Base-by-base conservation (phyloP, 2,888 invertebrate species). In the Lingula anatina region DNA sequence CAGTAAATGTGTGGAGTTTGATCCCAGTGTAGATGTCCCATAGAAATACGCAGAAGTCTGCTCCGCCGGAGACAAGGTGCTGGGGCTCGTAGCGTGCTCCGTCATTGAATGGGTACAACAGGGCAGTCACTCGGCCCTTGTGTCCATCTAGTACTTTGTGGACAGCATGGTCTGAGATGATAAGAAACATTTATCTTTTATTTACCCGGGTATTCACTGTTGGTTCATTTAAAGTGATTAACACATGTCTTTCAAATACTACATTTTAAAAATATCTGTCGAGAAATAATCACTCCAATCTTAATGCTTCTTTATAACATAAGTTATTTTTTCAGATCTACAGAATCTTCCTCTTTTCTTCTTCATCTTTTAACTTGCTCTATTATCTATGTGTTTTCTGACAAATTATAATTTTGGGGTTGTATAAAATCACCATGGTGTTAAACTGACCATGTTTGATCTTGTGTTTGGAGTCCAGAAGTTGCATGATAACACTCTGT, bases 21-120 rank as follows among this genome's bases (percentile, higher is more conserved):
- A 85, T 85, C 2, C 95, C 94, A 28, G 88, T 87, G 70, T 89
- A 90, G 59, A 97, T 80, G 72, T 97, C 95, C 96, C 96, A 97
- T 0, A 97, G 81, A 62, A 92, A 93, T 2, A 95, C 94, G 0
- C 95, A 93, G 79, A 99, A 99, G 79, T 99, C 99, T 12, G 94
- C 90, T 0, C 96, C 95, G 1, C 99, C 99, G 0, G 94, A 95
- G 0, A 97, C 85, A 49, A 96, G 63, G 47, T 76, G 68, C 44
- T 70, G 65, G 3, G 73, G 66, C 51, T 80, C 79, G 57, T 80
- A 80, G 72, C 94, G 86, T 1, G 71, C 60, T 57, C 78, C 89
- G 5, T 93, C 87, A 64, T 94, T 88, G 64, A 94, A 89, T 0
- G 99, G 97, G 71, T 97, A 99, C 1, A 97, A 79, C 1, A 99